Percentiles rank a stretch among this genome's conserved stretches.
Evolutionary conservation across 2,888 invertebrate genomes (phyloP).

Genomic region (Eristalis tenax): DNA sequence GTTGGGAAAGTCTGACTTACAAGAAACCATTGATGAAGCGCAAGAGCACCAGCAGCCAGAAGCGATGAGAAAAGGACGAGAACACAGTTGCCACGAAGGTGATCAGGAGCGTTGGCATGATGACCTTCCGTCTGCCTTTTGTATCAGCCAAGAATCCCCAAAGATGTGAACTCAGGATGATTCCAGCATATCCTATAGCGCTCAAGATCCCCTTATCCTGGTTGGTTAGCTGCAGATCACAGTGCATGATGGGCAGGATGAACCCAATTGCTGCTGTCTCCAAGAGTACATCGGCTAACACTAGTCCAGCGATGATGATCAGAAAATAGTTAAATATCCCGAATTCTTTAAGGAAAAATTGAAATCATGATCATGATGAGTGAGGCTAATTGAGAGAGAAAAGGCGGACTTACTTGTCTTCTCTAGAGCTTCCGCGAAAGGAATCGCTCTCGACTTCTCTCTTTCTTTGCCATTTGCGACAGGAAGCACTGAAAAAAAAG

Average conservation of each 20-base stretch:
- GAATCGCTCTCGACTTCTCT: constrained; percentile 31
- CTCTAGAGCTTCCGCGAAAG: constrained; percentile 61
- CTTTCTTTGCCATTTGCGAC: constrained; percentile 38
- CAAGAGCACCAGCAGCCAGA: constrained; percentile 82
- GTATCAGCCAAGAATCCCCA: constrained; percentile 84
- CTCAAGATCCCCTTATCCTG: constrained; percentile 80
- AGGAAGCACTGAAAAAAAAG: constrained; percentile 47
- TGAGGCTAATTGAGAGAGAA: background rate
- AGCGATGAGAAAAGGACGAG: constrained; percentile 82
- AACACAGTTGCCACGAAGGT: constrained; percentile 81
- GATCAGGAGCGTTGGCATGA: constrained; percentile 81
- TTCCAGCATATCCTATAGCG: constrained; percentile 80
- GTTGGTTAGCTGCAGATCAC: constrained; percentile 80
- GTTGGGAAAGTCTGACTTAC: constrained; percentile 78
- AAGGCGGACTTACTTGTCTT: constrained; percentile 46
- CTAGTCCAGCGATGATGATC: constrained; percentile 82
- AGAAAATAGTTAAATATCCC: constrained; percentile 82
- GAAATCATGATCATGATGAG: background rate
- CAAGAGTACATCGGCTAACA: constrained; percentile 81
- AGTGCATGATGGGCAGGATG: constrained; percentile 82
- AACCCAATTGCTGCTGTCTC: constrained; percentile 82
- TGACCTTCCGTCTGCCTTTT: constrained; percentile 81
- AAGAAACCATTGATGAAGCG: constrained; percentile 83
- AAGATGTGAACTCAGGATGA: constrained; percentile 82
- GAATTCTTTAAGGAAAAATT: constrained; percentile 79